These are phyloP conservation scores for Scolopax mira DNA, from an alignment of 2,113 vertebrate genomes.

Conservation along the genomic window DNA sequence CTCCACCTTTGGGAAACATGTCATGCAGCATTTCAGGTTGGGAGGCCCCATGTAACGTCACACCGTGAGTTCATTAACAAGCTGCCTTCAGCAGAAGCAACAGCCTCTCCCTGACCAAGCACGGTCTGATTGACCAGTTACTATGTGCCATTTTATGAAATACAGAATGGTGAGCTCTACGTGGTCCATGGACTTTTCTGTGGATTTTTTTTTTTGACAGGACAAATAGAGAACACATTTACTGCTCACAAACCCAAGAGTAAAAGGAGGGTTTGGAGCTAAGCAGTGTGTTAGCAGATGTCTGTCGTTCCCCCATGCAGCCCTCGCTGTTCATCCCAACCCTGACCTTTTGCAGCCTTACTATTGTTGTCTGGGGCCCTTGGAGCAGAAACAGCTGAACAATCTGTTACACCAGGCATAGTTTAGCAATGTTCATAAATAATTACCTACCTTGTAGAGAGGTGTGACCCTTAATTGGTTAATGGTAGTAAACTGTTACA, in stretches of 20 bases:
- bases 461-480: background rate
- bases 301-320: background rate
- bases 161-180: background rate
- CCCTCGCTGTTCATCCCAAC: background rate
- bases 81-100: background rate
- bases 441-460: background rate
- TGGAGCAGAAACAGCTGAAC: background rate
- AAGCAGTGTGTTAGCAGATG: slow-evolving; percentile 21
- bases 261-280: background rate
- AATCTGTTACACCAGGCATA: background rate
- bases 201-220: background rate
- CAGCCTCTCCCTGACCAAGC: background rate
- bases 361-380: background rate
- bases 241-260: background rate
- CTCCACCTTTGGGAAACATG: slow-evolving; percentile 1
- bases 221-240: background rate
- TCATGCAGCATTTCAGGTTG: background rate
- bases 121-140: background rate
- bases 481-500: background rate
- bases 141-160: fast-evolving
- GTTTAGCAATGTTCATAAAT: background rate
- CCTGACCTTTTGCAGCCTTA: background rate
- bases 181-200: fast-evolving
- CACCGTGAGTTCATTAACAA: background rate
- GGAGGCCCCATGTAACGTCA: background rate